A percentile compares a stretch with the other conserved stretches of the same genome.
Conservation (phyloP, 2,113 vertebrate species). For the Pterocles gutturalis region DNA sequence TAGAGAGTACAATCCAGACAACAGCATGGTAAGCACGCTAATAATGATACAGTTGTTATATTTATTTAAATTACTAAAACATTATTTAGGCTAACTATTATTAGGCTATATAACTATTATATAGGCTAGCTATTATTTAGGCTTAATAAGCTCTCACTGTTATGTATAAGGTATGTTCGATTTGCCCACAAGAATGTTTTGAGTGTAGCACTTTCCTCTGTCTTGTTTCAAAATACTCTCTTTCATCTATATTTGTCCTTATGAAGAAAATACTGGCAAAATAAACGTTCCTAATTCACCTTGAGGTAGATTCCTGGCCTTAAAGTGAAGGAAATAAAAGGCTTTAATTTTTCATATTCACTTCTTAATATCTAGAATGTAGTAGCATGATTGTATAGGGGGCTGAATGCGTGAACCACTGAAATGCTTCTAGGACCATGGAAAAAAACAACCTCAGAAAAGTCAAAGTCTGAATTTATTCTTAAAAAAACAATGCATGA, state of each 20-base stretch:
- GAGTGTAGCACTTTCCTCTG: background rate
- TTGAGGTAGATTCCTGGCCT: background rate
- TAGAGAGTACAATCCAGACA: background rate
- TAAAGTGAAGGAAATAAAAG: background rate
- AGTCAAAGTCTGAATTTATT: background rate
- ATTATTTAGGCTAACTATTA: background rate
- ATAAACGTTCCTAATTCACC: background rate
- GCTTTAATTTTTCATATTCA: background rate
- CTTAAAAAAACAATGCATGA: background rate
- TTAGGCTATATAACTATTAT: no score
- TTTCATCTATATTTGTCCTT: background rate
- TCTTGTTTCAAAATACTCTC: background rate
- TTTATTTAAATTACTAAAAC: background rate
- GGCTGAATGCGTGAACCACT: background rate
- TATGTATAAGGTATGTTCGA: background rate
- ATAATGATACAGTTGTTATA: background rate
- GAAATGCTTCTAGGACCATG: background rate
- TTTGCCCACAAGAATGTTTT: background rate
- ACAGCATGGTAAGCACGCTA: background rate
- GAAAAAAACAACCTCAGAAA: background rate
- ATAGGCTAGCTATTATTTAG: no score
- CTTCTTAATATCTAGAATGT: background rate
- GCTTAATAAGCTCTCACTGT: background rate
- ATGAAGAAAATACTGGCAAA: background rate
- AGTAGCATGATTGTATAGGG: background rate